These are phyloP conservation scores for Ormyrus pomaceus DNA, from an alignment of 2,888 invertebrate genomes.

Conservation along the genomic window DNA sequence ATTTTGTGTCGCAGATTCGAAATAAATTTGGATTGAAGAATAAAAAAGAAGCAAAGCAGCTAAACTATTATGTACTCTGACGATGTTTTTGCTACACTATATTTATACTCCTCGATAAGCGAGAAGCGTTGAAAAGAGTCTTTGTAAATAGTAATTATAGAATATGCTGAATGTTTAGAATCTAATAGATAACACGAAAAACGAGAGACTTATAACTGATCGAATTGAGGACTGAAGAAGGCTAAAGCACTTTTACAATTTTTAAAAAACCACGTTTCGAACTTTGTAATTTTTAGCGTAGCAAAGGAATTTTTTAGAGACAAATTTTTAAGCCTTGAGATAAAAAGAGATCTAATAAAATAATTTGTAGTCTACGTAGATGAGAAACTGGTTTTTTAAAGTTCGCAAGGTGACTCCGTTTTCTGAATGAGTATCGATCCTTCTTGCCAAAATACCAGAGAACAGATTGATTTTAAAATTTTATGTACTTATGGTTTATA, in stretches of 20 bases:
- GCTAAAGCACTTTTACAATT: slow-evolving; percentile 47
- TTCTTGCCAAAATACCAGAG: slow-evolving; percentile 60
- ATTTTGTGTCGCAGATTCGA: slow-evolving; percentile 30
- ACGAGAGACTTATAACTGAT: slow-evolving; percentile 41
- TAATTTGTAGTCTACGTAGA: slow-evolving; percentile 21
- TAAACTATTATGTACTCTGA: slow-evolving; percentile 53
- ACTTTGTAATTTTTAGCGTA: neutral
- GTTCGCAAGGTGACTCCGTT: slow-evolving; percentile 7
- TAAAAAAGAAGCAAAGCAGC: slow-evolving; percentile 35
- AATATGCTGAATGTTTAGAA: slow-evolving; percentile 62
- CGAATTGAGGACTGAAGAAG: slow-evolving; percentile 35
- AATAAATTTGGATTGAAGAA: slow-evolving; percentile 14
- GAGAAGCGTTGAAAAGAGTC: slow-evolving; percentile 28
- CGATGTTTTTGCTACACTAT: slow-evolving; percentile 55
- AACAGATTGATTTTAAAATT: slow-evolving; percentile 10
- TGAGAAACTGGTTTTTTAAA: slow-evolving; percentile 23
- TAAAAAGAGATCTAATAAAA: slow-evolving; percentile 5
- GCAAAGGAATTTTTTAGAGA: slow-evolving; percentile 32
- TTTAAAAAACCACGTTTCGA: slow-evolving; percentile 39
- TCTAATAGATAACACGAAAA: slow-evolving; percentile 57
- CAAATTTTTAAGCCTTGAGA: slow-evolving; percentile 37
- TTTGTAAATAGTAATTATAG: slow-evolving; percentile 49
- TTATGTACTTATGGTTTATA: neutral
- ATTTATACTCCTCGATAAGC: slow-evolving; percentile 36
- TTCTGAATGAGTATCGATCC: slow-evolving; percentile 2